A percentile compares a stretch with the other conserved stretches of the same genome.
phyloP scores from a whole-genome alignment of 2,113 vertebrate genomes.

The Parus major region DNA sequence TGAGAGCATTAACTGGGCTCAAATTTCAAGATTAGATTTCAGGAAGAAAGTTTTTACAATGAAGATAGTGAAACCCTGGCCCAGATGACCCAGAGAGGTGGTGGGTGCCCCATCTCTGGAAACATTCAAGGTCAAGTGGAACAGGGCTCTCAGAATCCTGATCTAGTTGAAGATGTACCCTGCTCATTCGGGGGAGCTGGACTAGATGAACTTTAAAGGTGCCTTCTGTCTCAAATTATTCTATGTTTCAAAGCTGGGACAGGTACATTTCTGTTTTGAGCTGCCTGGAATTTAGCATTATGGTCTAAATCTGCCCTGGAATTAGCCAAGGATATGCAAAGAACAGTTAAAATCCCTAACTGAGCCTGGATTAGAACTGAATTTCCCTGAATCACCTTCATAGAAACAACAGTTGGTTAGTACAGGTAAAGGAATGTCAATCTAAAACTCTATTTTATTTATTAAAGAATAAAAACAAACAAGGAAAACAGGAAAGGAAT shows the following conservation, averaged over 20 bases:
- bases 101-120: not conserved
- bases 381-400: slow-evolving; percentile 32
- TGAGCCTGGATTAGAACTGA: slow-evolving; percentile 1
- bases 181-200: not conserved
- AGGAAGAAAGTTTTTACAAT: not conserved
- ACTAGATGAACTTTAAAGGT: not conserved
- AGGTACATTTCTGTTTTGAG: not conserved
- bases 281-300: not conserved
- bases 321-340: not conserved
- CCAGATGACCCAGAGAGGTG: not conserved
- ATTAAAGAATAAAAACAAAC: not conserved
- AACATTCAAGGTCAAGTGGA: not conserved
- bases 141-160: not conserved
- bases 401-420: not conserved
- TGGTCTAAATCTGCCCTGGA: slow-evolving; percentile 9
- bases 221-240: not conserved
- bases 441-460: not conserved
- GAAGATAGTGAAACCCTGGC: not conserved
- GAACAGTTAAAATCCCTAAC: slow-evolving; percentile 5
- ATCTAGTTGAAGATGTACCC: not conserved
- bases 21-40: not conserved
- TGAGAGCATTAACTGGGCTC: not conserved
- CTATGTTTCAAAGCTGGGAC: not conserved
- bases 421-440: not conserved
- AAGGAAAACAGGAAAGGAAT: slow-evolving; percentile 12